Evolutionary conservation across 2,113 vertebrate genomes (phyloP), one percentile per base, ranked within the genome.

Genomic region (Pica pica): DNA sequence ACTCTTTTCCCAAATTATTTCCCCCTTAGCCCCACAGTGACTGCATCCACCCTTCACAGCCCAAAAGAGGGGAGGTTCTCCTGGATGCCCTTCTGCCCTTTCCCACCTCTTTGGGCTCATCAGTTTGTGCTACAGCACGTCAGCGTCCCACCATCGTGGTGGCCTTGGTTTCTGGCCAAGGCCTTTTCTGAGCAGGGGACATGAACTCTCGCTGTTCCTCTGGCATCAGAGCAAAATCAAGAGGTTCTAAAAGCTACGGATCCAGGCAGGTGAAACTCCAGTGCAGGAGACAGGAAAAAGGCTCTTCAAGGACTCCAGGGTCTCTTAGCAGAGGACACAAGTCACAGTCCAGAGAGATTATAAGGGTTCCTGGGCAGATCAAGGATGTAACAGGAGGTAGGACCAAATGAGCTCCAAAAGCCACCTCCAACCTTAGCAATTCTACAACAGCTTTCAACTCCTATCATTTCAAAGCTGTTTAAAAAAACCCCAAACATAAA

Each of bases 71-170:
- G 17, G 22, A 89, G 23, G 23, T 41, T 83, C 18, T 63, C 37
- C n/a, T 30, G 50, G 41, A 28, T 24, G 17, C 12, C 28, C 7
- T 59, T 33, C 28, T 44, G 10, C 19, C 21, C 53, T 7, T 64
- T 73, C n/a, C 24, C 27, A 83, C 12, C 7, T 42, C n/a, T 52
- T 47, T 41, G 53, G 37, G 42, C n/a, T 61, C 73, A 65, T 5
- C 52, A 11, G 11, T 39, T 47, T 52, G 61, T 56, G 50, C 17
- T 16, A 7, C 8, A 28, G 37, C 33, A 42, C 2, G 1, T 31
- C 47, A 44, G 39, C 0, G 0, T 12, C 56, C 14, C 6, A 13
- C 18, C 21, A 16, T 11, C 0, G 0, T 7, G 12, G 57, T 35
- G 37, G 42, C 41, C 73, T 27, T n/a, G 14, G 30, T 16, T 63